A percentile compares a stretch with the other conserved stretches of the same genome.
Evolutionary conservation across 2,113 vertebrate species (phyloP).

Genomic region (Theristicus caerulescens): DNA sequence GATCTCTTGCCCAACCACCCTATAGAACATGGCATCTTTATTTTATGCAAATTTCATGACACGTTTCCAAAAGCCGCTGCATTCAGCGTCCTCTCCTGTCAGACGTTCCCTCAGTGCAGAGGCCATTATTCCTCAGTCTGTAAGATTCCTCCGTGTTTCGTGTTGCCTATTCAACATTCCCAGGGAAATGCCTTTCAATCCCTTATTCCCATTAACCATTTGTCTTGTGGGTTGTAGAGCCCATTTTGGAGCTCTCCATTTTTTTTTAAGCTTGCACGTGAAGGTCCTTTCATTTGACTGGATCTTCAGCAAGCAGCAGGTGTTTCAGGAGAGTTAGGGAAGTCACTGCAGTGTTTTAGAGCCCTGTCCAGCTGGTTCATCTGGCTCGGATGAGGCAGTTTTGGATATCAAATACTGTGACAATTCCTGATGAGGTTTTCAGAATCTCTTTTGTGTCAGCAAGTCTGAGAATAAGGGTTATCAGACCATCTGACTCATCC

Average conservation of each 20-base stretch:
- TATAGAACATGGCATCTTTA: background rate
- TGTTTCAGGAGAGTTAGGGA: background rate
- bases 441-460: constrained; percentile 25
- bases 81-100: background rate
- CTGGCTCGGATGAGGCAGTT: background rate
- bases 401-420: background rate
- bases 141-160: background rate
- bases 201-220: background rate
- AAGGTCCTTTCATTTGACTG: background rate
- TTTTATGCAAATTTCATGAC: background rate
- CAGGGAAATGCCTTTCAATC: background rate
- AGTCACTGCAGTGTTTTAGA: background rate
- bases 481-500: constrained; percentile 46
- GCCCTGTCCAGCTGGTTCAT: background rate
- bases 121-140: background rate
- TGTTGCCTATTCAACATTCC: background rate
- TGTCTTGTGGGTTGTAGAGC: background rate
- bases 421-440: constrained; percentile 13
- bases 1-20: background rate
- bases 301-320: background rate
- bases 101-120: background rate
- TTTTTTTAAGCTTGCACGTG: background rate
- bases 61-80: background rate
- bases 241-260: background rate
- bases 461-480: constrained; percentile 31